Evolutionary conservation across 2,113 vertebrate genomes (phyloP), one percentile per base, ranked within the genome.

Genomic region (Emberiza fucata): DNA sequence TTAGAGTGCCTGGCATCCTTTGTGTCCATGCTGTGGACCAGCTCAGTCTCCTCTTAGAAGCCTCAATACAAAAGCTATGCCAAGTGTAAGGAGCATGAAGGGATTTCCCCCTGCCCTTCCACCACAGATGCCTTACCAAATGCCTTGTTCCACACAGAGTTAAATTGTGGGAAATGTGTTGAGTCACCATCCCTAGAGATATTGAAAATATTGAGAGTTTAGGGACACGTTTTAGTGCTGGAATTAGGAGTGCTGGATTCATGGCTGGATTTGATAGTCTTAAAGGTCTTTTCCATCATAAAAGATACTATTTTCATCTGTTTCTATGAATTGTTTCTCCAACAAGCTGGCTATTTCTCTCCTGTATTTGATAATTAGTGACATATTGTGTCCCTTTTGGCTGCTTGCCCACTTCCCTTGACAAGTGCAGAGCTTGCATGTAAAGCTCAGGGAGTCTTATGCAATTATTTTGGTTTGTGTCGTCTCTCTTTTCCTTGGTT

Each of bases 381-480:
- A 66, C 66, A 66, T 39, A 86, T 22, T 23, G 4, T 73, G 47
- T 75, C 59, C 71, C 50, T 88, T 92, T 86, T 93, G 90, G 71
- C 85, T 78, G 81, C 75, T 82, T 77, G 71, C 85, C 79, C 31
- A 12, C 54, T 70, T 92, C 64, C 47, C 59, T 59, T 87, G 71
- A 68, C 90, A 88, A 91, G 51, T 48, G 63, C 51, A 50, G 81
- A 73, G 68, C 75, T 80, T 81, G 56, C 76, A 51, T 75, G 48
- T 31, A 53, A 77, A 86, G 63, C 92, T 88, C 71, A 77, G 69
- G 79, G 68, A 86, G 61, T 45, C 82, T 86, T 56, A 73, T 48
- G 92, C 94, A 86, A 78, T 95, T 95, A 93, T 88, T 95, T 95
- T 48, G 51, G 88, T 90, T 88, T 90, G 68, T 93, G 27, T 22